Base-by-base conservation (phyloP, 2,113 vertebrate genomes). In the Pelobates fuscus region DNA sequence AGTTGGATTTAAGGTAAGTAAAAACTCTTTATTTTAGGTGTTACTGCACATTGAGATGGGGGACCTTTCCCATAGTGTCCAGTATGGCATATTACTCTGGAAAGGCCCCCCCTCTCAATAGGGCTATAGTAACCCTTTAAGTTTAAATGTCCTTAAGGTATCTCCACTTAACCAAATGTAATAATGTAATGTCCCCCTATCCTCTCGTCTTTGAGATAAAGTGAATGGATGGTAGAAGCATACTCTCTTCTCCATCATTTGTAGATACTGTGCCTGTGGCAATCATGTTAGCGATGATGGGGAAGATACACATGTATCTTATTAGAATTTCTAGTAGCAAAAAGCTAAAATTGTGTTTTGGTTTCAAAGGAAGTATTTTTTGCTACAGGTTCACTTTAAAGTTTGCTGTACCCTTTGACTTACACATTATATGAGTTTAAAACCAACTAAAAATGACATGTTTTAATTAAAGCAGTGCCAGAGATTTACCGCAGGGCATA, bases 401-500 rank as follows among this genome's bases (percentile, higher is more conserved):
- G 44, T 4, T 49, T 49, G 12, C 17, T 4, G 14, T 49, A 18
- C 10, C 20, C 54, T 57, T 57, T 57, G 54, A 0, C n/a, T 1
- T 21, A 24, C 54, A 57, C 20, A 57, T 23, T 57, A 21, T 57
- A 11, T 57, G 18, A 57, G 4, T 57, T 57, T 57, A 57, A 57
- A 20, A 57, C n/a, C 54, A 57, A 21, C 54, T 57, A 23, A 57
- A 2, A 60, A 60, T 60, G 23, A 60, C 57, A 57, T 21, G 57
- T 24, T 27, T 60, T 27, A 60, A 60, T 60, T 60, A 60, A 26
- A 20, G 25, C 57, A 60, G 25, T 60, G 25, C n/a, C 25, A 17
- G 23, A 27, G 57, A 2, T 60, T 60, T 17, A 15, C 57, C 25
- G 15, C 57, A 26, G 57, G 57, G 57, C 57, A 60, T 25, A 60